Base-by-base conservation (phyloP, 2,797 vertebrate genomes). In the Acanthurus tractus region DNA sequence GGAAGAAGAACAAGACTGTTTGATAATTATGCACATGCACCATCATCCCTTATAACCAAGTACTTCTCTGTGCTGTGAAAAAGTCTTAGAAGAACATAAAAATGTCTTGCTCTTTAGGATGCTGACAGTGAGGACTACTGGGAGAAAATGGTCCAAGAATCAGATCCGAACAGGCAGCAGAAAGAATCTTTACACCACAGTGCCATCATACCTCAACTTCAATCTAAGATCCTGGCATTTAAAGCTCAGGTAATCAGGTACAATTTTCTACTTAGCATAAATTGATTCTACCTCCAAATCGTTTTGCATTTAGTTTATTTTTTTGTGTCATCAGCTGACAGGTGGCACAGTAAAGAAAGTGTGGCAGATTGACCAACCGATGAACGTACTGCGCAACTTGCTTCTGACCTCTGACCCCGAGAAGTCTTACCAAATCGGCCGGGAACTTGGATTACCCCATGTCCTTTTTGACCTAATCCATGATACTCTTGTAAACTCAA, bases 101-200 rank as follows among this genome's bases (percentile, higher is more conserved):
- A 0, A 6, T 74, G 65, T 68, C 4, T 77, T 84, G 1, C 50
- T 64, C 38, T 67, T 65, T 66, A 97, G 96, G 94, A 96, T 57
- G 70, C 80, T 66, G 95, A 96, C 82, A 94, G 91, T 0, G 94
- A 96, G 58, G 94, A 95, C 5, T 95, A 96, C 46, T 97, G 96
- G 96, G 92, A 95, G 58, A 88, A 87, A 4, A 75, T 97, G 67
- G 89, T 81, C 0, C 81, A 95, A 67, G 84, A 88, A 34, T 89
- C 92, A 0, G 89, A 96, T 48, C 92, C 93, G 89, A 79, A 38
- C 70, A 76, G 88, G 79, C 66, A 93, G 79, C 71, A 68, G 65
- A 2, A 81, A 79, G 81, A 58, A n/a, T 56, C 82, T 20, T 85
- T 88, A 61, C 91, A 96, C 53, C 81, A 72, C 0, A 79, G 44